A percentile compares a stretch with the other conserved stretches of the same genome.
Conservation (phyloP, 2,797 vertebrate species). For the Calcarius lapponicus region DNA sequence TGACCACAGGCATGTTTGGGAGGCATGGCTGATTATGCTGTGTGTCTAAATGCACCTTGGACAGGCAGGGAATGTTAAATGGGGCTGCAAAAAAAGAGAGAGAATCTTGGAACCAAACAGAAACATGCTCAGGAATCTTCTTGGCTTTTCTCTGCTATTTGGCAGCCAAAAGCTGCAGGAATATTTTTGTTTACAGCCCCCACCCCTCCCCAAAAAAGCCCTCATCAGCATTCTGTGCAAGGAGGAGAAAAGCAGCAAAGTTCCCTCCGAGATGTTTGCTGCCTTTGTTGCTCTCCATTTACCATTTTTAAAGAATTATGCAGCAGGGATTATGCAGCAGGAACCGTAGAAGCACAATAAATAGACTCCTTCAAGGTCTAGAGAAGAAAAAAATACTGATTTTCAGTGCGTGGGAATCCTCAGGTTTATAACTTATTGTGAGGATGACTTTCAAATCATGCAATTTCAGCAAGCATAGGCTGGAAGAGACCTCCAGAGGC, state of each 20-base stretch:
- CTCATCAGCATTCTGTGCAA: neutral
- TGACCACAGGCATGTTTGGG: neutral
- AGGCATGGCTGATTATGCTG: rapidly evolving
- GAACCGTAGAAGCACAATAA: neutral
- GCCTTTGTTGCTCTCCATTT: neutral
- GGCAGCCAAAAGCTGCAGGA: neutral
- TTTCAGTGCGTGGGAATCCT: neutral
- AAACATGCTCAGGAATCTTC: neutral
- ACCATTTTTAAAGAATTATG: neutral
- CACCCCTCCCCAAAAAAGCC: neutral
- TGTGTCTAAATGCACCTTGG: neutral
- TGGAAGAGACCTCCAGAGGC: neutral
- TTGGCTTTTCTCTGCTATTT: neutral
- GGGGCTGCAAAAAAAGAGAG: neutral
- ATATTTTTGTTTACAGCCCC: neutral
- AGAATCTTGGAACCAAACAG: neutral
- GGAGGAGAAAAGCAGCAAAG: neutral
- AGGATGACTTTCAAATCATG: neutral
- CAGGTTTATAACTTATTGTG: neutral
- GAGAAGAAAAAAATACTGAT: neutral
- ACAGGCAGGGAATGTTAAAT: neutral
- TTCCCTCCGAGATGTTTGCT: neutral
- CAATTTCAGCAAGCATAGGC: neutral
- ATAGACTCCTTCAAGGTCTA: neutral
- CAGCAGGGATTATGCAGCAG: neutral